Base-by-base conservation (phyloP, 2,888 invertebrate species). In the Tenthredo amoena region DNA sequence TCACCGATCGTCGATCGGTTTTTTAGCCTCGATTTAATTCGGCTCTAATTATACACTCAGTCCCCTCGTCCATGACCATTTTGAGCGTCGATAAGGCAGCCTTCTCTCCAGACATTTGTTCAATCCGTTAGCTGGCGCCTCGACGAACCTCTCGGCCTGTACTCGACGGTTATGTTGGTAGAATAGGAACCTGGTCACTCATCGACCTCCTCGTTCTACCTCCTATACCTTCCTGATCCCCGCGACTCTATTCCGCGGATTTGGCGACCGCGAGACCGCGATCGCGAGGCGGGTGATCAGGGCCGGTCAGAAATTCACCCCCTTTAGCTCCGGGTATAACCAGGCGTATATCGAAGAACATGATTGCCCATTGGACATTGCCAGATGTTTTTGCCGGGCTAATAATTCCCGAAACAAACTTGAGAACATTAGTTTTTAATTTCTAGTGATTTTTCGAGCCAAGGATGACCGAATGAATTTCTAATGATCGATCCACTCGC, bases 261-360 rank as follows among this genome's bases (percentile, higher is more conserved):
- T 76, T 84, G 84, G 84, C 84, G 84, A 77, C 84, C 84, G 84
- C 84, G 68, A 77, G 84, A 65, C 77, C 77, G 76, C 43, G 58
- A 77, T 50, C 47, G 47, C 77, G 84, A 65, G 76, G 77, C 34
- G 62, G 40, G 10, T 62, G 81, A 81, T 81, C 81, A 62, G 81
- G 81, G 81, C 55, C 81, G 81, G 81, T 62, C 62, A 40, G 58
- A 40, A 26, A 40, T 58, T 34, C 62, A 81, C 58, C 81, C 81
- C 40, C 62, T 37, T 43, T n/a, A n/a, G 12, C n/a, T 62, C n/a
- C 18, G 12, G 62, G 81, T 21, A 7, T 81, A 81, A 81, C 40
- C 40, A 62, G 40, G 5, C 81, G 37, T 62, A 40, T 62, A 37
- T 81, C 62, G 40, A 81, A 18, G 37, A 3, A 31, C 18, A 12